A percentile compares a stretch with the other conserved stretches of the same genome.
These are phyloP conservation scores for Fopius arisanus DNA, from an alignment of 1,140 invertebrate genomes.

Conservation along the genomic window DNA sequence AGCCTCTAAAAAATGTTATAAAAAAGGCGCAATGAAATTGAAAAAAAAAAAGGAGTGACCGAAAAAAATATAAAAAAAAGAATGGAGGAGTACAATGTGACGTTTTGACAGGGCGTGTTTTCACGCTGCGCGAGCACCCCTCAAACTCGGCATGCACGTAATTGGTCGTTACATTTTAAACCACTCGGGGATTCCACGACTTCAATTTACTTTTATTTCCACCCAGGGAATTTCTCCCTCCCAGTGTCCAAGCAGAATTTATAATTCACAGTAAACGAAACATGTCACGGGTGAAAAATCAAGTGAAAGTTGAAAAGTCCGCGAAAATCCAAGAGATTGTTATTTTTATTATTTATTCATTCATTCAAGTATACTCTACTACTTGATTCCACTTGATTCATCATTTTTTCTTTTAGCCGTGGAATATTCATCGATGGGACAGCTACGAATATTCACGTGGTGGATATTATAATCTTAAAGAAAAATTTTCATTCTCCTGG, in stretches of 20 bases:
- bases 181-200: conserved; percentile 16
- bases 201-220: conserved; percentile 29
- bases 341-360: no score
- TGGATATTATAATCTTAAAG: no score
- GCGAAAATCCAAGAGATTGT: not conserved
- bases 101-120: conserved; percentile 12
- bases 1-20: no score
- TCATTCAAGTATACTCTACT: no score
- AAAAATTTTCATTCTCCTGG: not conserved
- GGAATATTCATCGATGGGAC: not conserved
- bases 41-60: not conserved
- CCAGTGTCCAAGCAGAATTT: conserved; percentile 9
- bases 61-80: not conserved
- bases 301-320: not conserved
- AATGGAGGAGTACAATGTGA: not conserved
- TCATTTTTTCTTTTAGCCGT: no score
- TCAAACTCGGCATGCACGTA: conserved; percentile 21
- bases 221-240: conserved; percentile 16
- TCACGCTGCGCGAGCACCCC: conserved; percentile 17
- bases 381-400: no score
- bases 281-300: not conserved
- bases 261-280: conserved; percentile 13
- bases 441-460: not conserved
- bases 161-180: conserved; percentile 29
- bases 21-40: not conserved